Conservation (phyloP, 2,113 vertebrate genomes). For the Accipiter cooperii region DNA sequence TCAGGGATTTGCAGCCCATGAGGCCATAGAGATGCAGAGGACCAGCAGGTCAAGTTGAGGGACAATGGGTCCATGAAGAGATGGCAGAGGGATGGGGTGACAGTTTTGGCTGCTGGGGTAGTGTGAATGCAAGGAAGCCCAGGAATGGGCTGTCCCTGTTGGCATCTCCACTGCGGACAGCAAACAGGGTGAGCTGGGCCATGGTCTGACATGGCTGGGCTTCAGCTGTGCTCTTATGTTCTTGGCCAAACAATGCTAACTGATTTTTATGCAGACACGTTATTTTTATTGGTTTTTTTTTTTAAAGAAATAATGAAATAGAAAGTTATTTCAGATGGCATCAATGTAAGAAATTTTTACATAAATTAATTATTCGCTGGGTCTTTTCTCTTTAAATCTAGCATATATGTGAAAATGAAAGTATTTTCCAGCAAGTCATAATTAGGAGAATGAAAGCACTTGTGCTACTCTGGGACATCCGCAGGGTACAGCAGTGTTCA, state of each 20-base stretch:
- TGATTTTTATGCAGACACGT: background rate
- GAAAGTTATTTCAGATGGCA: background rate
- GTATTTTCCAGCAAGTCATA: background rate
- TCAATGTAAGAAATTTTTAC: background rate
- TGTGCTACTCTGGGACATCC: background rate
- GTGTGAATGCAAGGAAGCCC: background rate
- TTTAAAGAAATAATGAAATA: background rate
- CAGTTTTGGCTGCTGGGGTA: background rate
- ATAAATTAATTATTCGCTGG: background rate
- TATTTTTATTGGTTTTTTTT: background rate
- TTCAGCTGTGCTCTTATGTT: background rate
- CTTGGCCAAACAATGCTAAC: background rate
- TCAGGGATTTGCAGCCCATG: background rate
- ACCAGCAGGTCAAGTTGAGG: background rate
- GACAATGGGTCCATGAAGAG: background rate
- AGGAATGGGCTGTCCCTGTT: background rate
- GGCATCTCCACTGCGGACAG: background rate
- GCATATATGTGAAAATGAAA: background rate
- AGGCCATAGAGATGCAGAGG: background rate
- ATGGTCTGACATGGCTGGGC: too few species aligned
- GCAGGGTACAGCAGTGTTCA: background rate
- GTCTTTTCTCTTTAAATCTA: background rate
- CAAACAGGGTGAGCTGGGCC: background rate
- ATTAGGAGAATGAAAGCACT: background rate
- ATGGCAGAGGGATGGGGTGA: accelerated